Conservation (phyloP, 2,113 vertebrate species). For the Phalacrocorax carbo region DNA sequence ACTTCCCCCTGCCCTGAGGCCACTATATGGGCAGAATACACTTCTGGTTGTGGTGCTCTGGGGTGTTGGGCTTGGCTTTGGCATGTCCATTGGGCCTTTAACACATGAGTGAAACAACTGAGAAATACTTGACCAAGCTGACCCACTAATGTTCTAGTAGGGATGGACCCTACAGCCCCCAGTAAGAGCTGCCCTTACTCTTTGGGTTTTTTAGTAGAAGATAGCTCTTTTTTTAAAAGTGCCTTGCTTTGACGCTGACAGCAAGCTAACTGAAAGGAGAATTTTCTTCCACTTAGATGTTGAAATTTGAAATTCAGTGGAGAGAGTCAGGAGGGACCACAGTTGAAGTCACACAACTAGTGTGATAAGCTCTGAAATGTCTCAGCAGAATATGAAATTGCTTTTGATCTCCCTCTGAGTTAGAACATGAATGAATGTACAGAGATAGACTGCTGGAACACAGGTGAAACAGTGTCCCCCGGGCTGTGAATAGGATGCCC, state of each 20-base stretch:
- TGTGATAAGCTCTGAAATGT: background rate
- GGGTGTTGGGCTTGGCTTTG: background rate
- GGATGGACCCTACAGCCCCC: background rate
- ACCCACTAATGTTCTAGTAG: background rate
- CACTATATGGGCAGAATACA: too few relatives aligned
- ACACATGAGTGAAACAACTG: accelerated
- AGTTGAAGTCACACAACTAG: background rate
- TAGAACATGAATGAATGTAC: background rate
- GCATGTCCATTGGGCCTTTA: background rate
- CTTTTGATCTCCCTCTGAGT: background rate
- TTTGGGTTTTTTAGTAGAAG: background rate
- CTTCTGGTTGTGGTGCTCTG: background rate
- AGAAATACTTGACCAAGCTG: background rate
- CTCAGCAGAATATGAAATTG: constrained; percentile 13
- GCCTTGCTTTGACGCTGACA: background rate
- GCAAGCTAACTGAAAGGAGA: background rate
- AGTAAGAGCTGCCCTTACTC: background rate
- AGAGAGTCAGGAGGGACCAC: background rate
- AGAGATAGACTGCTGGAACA: background rate
- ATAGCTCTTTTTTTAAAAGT: background rate
- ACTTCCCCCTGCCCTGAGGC: background rate
- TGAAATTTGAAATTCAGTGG: background rate
- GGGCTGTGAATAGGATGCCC: background rate
- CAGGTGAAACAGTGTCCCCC: background rate
- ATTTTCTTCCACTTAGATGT: background rate